A percentile compares a stretch with the other conserved stretches of the same genome.
Evolutionary conservation across 1,140 invertebrate genomes (phyloP).

Genomic region (Lepidurus couesii): DNA sequence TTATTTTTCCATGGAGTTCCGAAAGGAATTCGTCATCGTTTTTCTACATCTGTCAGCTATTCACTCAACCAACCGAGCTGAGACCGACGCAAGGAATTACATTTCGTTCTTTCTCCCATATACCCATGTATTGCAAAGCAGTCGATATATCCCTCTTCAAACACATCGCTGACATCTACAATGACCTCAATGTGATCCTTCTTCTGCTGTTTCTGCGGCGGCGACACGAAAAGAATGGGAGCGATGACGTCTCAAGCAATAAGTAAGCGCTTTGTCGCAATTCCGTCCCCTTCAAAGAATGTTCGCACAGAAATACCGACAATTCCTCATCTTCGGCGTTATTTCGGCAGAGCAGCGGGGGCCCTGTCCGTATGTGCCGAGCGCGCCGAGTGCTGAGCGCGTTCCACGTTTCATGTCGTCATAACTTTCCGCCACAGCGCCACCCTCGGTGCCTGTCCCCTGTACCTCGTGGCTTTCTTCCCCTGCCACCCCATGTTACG

Average conservation of each 20-base stretch:
- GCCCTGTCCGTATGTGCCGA: slow-evolving; percentile 3
- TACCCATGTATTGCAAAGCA: not conserved
- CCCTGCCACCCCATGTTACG: not conserved
- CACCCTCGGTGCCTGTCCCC: not conserved
- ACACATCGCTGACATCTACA: not conserved
- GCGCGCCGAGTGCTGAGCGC: not conserved
- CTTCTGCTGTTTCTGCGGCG: not conserved
- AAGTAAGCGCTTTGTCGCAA: slow-evolving; percentile 10
- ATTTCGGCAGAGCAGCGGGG: not conserved
- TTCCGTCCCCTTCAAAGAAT: not conserved
- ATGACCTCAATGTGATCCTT: not conserved
- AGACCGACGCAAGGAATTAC: not conserved
- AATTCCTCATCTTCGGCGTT: not conserved
- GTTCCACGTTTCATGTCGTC: not conserved
- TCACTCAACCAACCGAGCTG: not conserved
- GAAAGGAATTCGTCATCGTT: not conserved
- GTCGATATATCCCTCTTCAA: not conserved
- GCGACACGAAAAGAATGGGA: not conserved
- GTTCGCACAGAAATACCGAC: not conserved
- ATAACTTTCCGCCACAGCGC: not conserved
- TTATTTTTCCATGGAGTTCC: not conserved
- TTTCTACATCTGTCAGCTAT: not conserved
- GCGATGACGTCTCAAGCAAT: slow-evolving; percentile 7
- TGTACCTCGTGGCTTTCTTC: not conserved
- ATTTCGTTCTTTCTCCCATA: not conserved